These are phyloP conservation scores for Antidorcas marsupialis DNA, from an alignment of 2,113 vertebrate genomes.

Conservation along the genomic window DNA sequence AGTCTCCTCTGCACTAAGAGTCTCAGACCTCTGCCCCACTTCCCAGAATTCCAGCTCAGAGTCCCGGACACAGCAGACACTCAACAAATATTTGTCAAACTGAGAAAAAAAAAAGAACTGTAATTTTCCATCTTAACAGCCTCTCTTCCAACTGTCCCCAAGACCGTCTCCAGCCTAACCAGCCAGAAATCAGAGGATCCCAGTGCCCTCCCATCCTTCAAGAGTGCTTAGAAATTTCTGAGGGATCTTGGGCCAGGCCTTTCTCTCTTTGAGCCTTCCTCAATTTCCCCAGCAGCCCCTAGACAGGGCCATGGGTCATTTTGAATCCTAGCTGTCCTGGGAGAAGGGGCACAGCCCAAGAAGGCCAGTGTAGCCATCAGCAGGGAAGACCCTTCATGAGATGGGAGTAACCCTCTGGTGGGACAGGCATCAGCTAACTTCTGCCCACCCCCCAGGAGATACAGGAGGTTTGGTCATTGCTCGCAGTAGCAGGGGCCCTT, in stretches of 20 bases:
- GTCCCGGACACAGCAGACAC: background rate
- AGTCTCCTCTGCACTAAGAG: background rate
- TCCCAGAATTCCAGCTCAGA: slow-evolving; percentile 35
- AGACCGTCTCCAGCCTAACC: background rate
- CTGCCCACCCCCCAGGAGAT: background rate
- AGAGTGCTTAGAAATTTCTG: background rate
- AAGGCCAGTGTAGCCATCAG: background rate
- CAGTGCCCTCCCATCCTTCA: background rate
- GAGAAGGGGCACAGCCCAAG: background rate
- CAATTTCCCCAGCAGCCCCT: slow-evolving; percentile 31
- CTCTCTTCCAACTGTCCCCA: slow-evolving; percentile 29
- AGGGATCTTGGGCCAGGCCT: background rate
- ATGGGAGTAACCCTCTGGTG: background rate
- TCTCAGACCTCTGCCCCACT: slow-evolving; percentile 14
- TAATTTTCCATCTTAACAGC: slow-evolving; percentile 68
- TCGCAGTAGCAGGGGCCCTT: background rate
- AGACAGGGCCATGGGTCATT: background rate
- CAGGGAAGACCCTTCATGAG: background rate
- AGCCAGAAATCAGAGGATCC: background rate
- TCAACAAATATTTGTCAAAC: slow-evolving; percentile 71
- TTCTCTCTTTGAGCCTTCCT: slow-evolving; percentile 19
- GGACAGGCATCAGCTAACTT: background rate
- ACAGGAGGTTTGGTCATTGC: background rate
- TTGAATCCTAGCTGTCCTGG: background rate
- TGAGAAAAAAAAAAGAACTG: background rate